phyloP scores from a whole-genome alignment of 2,888 invertebrate genomes.

The Drosophila falleni region DNA sequence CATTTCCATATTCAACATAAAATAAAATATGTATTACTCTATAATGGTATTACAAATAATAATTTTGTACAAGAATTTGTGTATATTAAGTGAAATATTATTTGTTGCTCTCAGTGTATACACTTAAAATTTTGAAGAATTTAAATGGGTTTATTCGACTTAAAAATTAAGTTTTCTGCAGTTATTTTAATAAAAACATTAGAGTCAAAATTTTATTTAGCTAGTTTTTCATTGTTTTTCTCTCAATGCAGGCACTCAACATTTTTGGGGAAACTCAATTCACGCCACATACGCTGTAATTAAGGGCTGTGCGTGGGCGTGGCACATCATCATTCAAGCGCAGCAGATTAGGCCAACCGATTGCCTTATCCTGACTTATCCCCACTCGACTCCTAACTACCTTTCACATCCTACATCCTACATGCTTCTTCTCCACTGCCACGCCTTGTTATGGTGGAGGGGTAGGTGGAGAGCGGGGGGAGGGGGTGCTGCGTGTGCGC shows the following conservation, averaged over 20 bases:
- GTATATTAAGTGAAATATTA: no score
- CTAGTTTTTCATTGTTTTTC: not conserved
- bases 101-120: no score
- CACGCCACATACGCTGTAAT: constrained; percentile 66
- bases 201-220: no score
- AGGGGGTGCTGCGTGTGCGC: constrained; percentile 68
- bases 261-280: constrained; percentile 37
- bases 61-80: no score
- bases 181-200: no score
- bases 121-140: no score
- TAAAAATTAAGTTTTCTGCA: no score
- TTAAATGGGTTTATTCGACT: no score
- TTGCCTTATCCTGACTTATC: constrained; percentile 46
- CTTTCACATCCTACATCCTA: not conserved
- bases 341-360: constrained; percentile 77
- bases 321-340: constrained; percentile 80
- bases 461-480: not conserved
- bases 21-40: no score
- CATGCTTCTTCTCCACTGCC: not conserved
- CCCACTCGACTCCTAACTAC: not conserved
- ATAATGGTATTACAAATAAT: no score
- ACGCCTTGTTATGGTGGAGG: not conserved
- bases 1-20: no score
- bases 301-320: constrained; percentile 70
- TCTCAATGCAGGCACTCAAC: not conserved